A percentile compares a stretch with the other conserved stretches of the same genome.
phyloP scores from a whole-genome alignment of 2,888 invertebrate genomes.

The Hybos culiciformis region DNA sequence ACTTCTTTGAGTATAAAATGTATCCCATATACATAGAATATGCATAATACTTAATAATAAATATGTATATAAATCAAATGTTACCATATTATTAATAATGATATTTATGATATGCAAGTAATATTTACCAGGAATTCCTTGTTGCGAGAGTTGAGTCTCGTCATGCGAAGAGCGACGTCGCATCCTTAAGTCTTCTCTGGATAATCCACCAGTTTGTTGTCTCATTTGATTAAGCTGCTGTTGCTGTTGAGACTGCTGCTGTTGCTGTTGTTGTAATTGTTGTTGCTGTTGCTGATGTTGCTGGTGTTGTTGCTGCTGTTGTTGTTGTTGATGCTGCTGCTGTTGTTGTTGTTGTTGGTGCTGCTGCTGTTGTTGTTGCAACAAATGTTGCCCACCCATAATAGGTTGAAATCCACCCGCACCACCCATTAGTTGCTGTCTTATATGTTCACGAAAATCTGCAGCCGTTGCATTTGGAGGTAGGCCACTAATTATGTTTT shows the following conservation, averaged over 20 bases:
- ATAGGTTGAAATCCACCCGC: slow-evolving; percentile 20
- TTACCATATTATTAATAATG: too few relatives aligned
- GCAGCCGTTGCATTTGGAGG: slow-evolving; percentile 18
- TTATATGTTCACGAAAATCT: slow-evolving; percentile 34
- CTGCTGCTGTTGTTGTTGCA: slow-evolving; percentile 27
- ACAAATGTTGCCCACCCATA: slow-evolving; percentile 26
- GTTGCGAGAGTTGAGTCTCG: slow-evolving; percentile 32
- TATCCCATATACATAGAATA: too few relatives aligned
- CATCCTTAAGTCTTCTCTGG: slow-evolving; percentile 34
- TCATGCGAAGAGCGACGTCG: slow-evolving; percentile 36
- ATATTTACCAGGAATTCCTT: slow-evolving; percentile 31
- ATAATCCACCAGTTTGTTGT: slow-evolving; percentile 21
- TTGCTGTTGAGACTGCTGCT: slow-evolving; percentile 11
- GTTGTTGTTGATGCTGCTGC: slow-evolving; percentile 27
- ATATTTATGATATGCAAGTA: slow-evolving; percentile 4
- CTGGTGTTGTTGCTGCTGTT: slow-evolving; percentile 31
- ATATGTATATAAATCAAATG: too few relatives aligned
- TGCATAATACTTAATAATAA: too few relatives aligned
- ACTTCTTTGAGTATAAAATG: too few relatives aligned
- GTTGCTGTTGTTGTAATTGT: slow-evolving; percentile 19
- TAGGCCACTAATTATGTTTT: slow-evolving; percentile 11
- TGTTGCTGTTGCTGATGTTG: slow-evolving; percentile 27
- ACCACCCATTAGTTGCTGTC: slow-evolving; percentile 30
- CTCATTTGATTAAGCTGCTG: slow-evolving; percentile 12
- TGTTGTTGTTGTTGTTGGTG: slow-evolving; percentile 30